phyloP scores from a whole-genome alignment of 2,888 invertebrate species.

The Spisula solida region DNA sequence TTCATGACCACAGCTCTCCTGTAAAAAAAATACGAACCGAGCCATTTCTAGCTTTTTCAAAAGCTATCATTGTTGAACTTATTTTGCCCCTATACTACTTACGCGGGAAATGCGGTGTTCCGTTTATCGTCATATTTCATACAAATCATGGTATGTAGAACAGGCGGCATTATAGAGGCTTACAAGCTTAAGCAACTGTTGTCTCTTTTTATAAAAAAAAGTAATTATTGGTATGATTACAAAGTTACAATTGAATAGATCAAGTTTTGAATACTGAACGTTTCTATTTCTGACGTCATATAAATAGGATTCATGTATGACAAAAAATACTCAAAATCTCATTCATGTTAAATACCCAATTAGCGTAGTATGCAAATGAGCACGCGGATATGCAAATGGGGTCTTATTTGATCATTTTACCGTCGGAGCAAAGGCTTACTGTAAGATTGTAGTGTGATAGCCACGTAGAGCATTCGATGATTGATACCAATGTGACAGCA shows the following conservation, averaged over 20 bases:
- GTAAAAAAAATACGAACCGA: too few relatives aligned
- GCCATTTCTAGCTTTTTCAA: too few relatives aligned
- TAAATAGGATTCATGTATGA: background rate
- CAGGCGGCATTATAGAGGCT: too few relatives aligned
- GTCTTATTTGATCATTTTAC: conserved; percentile 17
- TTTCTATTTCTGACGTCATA: background rate
- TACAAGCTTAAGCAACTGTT: too few relatives aligned
- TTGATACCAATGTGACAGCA: background rate
- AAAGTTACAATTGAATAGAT: background rate
- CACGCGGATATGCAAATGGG: conserved; percentile 13
- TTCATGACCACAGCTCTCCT: too few relatives aligned
- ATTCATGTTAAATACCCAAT: conserved; percentile 19
- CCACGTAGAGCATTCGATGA: background rate
- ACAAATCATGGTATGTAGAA: too few relatives aligned
- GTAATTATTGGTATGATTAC: too few relatives aligned
- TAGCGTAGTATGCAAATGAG: conserved; percentile 9
- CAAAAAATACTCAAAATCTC: background rate
- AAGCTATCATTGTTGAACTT: too few relatives aligned
- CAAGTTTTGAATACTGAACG: background rate
- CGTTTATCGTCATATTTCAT: too few relatives aligned
- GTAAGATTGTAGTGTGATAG: background rate
- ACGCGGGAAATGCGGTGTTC: too few relatives aligned
- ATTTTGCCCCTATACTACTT: too few relatives aligned
- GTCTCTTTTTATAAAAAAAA: too few relatives aligned
- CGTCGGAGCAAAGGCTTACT: background rate